Base-by-base conservation (phyloP, 2,797 vertebrate species). In the Alcedo quadribrachys region DNA sequence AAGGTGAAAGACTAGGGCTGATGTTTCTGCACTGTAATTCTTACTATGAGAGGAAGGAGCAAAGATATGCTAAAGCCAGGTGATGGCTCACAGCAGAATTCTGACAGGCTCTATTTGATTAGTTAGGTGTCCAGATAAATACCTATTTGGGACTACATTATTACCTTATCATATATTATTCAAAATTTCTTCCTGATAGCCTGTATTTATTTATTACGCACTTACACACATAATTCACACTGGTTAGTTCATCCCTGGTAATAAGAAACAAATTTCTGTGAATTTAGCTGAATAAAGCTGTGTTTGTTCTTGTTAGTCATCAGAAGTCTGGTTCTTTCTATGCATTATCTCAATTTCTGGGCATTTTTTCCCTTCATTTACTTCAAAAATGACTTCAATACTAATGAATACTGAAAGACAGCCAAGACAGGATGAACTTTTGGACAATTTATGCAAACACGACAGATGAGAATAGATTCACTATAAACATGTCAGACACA, bases 401-500 rank as follows among this genome's bases (percentile, higher is more conserved):
- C 48, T 95, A 96, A 95, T 92, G 93, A 94, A 95, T 92, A 93
- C 89, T 85, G 86, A 92, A 95, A 94, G 88, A 94, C 89, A 96
- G 88, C 88, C 94, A 92, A 92, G 89, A 80, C 71, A 95, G 80
- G 74, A 83, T 87, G 92, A 96, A 95, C 83, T 93, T 95, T 90
- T 94, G 83, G 95, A 96, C 94, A 93, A 96, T 93, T 92, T 96
- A 96, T 95, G 86, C 93, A 94, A 94, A 90, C 90, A 93, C 4
- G 4, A 90, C 84, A 93, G 92, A 94, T 96, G 90, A 96, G 88
- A 94, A 95, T 94, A 91, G 93, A 96, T 96, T 94, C 94, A 96
- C 90, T 93, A 87, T 92, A 96, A 96, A 95, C 91, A 96, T 58
- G 81, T 76, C 93, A 95, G 77, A 71, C 81, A 93, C 86, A 88